Evolutionary conservation across 2,888 invertebrate genomes (phyloP), one percentile per base, ranked within the genome.

Genomic region (Synanthedon myopaeformis): DNA sequence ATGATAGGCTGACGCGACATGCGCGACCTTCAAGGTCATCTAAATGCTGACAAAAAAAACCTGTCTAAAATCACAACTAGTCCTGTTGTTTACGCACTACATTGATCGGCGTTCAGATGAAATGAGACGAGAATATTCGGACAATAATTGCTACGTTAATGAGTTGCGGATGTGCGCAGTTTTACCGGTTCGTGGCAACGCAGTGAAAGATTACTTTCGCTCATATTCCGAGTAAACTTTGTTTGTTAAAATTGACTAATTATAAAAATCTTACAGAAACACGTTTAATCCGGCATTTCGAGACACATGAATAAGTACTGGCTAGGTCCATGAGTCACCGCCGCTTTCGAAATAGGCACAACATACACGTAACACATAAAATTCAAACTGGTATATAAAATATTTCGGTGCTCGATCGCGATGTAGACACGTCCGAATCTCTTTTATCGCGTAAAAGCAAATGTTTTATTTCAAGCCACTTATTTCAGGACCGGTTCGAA

Each of bases 1-100:
- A 69, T 65, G 63, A 61, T 67, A 63, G 61, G 67, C 63, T 74
- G 78, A 79, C 79, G 78, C 65, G 73, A 72, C 61, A 60, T 58
- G 60, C 57, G 53, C 58, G 71, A 70, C 79, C 79, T 79, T 74
- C 72, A 58, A 45, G 45, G 45, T 45, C 14, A 45, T 56, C 65
- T 57, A 61, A 62, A 60, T 60, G 60, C 56, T 63, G 58, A 64
- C 58, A 59, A 57, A 53, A 59, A 57, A 53, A 35, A 35, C 35
- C 35, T 35, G 35, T 35, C 35, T 35, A 35, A 35, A 35, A 35
- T 35, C 35, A 35, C 35, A 35, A 35, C 35, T 35, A 35, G 35
- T 35, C 35, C 35, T 35, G 35, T 35, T 35, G 35, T 35, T 35
- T 35, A 35, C 35, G 35, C 10, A 35, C 35, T 35, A 35, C 35